A percentile compares a stretch with the other conserved stretches of the same genome.
Conservation (phyloP, 35 echinoderm and acorn worm genomes). For the Holothuria glaberrima region DNA sequence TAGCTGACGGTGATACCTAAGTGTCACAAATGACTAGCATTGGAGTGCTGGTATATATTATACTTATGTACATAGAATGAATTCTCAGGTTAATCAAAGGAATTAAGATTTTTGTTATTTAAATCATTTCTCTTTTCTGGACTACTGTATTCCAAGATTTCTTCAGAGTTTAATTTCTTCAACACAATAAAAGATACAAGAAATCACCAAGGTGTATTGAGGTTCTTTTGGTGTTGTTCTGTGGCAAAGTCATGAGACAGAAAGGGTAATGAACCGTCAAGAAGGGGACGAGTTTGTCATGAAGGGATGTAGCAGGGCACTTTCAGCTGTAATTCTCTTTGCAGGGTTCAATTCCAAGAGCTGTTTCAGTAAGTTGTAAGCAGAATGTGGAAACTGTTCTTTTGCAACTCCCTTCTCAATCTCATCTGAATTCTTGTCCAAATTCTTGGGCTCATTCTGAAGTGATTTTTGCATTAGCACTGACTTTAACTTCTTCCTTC, state of each 20-base stretch:
- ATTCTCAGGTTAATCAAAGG: too few relatives aligned
- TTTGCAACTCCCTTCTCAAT: not conserved
- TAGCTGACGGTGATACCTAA: too few relatives aligned
- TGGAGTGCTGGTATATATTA: too few relatives aligned
- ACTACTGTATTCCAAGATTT: too few relatives aligned
- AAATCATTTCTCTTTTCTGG: too few relatives aligned
- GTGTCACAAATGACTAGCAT: too few relatives aligned
- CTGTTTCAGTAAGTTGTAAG: slow-evolving; percentile 69
- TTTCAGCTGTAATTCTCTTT: slow-evolving; percentile 77
- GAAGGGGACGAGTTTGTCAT: not conserved
- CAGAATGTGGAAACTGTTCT: slow-evolving; percentile 73
- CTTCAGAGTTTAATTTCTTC: too few relatives aligned
- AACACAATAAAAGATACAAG: too few relatives aligned
- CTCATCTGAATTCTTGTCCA: not conserved
- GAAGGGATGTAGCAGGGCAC: slow-evolving; percentile 87
- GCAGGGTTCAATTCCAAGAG: slow-evolving; percentile 84
- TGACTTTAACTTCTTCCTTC: not conserved
- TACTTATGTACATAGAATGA: too few relatives aligned
- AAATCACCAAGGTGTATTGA: not conserved
- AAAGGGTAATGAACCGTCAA: too few relatives aligned
- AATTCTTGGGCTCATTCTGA: not conserved
- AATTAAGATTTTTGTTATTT: too few relatives aligned
- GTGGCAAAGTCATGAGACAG: not conserved
- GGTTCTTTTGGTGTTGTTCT: not conserved
- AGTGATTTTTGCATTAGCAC: not conserved